Base-by-base conservation (phyloP, 2,113 vertebrate species). In the Hirundichthys speculiger region DNA sequence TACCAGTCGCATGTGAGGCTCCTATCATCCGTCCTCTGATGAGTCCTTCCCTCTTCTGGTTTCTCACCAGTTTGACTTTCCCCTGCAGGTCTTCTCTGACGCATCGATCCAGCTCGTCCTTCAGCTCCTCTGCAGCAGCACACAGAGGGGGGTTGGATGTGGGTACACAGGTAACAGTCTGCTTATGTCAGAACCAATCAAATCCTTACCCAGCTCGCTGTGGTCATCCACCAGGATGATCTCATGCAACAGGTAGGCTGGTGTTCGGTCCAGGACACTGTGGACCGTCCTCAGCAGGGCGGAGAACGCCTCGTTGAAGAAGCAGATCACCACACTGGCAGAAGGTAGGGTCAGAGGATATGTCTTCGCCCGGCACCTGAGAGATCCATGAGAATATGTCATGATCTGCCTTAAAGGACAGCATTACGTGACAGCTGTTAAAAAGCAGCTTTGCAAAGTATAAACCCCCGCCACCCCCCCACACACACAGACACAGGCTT, bases 11-110 rank as follows among this genome's bases (percentile, higher is more conserved):
- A 2, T 96, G 96, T 3, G 95, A 93, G 0, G 98, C 98, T 81
- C 98, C 98, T 0, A 98, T 91, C 97, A 99, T 98, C 40, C 98
- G 92, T 62, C 98, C 98, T 61, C 98, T 88, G 84, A 99, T 99
- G 72, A 99, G 84, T 2, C 98, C 98, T 88, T 99, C 96, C 6
- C 98, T 93, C 69, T 80, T 93, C 66, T 86, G 77, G 80, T 99
- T 99, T 81, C 97, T 93, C 64, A 99, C 92, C 58, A 99, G 57
- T 72, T 93, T 94, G 13, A 97, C 91, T 30, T 93, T 93, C 8
- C 75, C 85, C 5, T 92, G 92, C 65, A 98, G 92, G 39, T 94
- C 88, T 62, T 91, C 93, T 47, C 82, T 86, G 12, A 97, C 56
- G 68, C 95, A 96, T 0, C 82, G 87, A 15, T 93, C 92, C 66